Evolutionary conservation across 2,113 vertebrate species (phyloP).

Genomic region (Pogonocichla stellata): DNA sequence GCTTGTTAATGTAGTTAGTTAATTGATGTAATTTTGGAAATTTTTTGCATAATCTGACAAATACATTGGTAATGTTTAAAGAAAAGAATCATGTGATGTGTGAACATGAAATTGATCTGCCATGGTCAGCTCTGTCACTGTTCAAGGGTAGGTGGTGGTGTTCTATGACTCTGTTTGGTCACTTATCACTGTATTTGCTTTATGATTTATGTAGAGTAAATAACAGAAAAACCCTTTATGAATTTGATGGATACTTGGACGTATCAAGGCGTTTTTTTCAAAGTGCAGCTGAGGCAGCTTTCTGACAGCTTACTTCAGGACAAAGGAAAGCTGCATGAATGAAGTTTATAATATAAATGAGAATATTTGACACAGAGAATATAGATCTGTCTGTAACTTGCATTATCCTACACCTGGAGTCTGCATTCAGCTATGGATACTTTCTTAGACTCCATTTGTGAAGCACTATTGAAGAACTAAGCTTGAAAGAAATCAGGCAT

Average conservation of each 20-base stretch:
- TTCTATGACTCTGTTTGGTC: not conserved
- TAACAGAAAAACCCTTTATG: not conserved
- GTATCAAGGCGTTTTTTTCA: not conserved
- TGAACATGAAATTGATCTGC: not conserved
- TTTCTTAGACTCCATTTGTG: not conserved
- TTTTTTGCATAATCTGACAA: not conserved
- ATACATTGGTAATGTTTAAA: not conserved
- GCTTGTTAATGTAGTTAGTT: not conserved
- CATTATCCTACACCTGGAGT: not conserved
- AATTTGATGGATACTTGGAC: not conserved
- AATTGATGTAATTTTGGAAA: not conserved
- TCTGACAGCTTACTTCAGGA: not conserved
- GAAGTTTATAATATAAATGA: not conserved
- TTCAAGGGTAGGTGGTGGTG: conserved; percentile 14
- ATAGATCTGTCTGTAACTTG: not conserved
- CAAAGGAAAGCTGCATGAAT: not conserved
- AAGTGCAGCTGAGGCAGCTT: not conserved
- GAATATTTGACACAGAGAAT: not conserved
- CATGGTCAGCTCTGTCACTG: not conserved
- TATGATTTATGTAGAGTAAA: not conserved
- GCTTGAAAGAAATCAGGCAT: not conserved
- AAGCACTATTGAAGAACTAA: not conserved
- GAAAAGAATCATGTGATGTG: not conserved
- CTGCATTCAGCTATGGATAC: not conserved
- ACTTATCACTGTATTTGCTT: not conserved